Evolutionary conservation across 2,888 invertebrate genomes (phyloP).

Genomic region (Tenthredo notha): DNA sequence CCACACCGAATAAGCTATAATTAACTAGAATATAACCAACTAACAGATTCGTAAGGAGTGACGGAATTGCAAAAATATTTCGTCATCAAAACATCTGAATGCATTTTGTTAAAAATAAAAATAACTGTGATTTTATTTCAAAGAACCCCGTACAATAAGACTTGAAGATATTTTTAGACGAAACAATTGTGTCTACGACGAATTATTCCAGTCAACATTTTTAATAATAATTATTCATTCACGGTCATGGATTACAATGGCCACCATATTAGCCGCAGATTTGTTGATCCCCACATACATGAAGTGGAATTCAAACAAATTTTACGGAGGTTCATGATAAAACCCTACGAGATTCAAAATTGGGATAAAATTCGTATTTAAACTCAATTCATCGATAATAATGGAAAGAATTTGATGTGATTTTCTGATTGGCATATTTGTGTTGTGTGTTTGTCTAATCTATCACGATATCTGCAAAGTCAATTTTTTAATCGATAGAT

Average conservation of each 20-base stretch:
- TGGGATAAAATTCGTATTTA: too few relatives aligned
- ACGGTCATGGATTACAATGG: background rate
- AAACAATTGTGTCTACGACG: background rate
- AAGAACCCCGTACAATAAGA: background rate
- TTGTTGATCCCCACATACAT: background rate
- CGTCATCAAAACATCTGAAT: background rate
- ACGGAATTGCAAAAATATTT: background rate
- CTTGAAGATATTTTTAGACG: background rate
- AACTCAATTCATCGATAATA: too few relatives aligned
- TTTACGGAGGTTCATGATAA: too few relatives aligned
- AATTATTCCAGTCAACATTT: background rate
- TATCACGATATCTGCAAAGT: background rate
- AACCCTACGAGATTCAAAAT: too few relatives aligned
- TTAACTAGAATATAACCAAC: background rate
- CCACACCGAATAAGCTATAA: background rate
- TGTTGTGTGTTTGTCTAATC: background rate
- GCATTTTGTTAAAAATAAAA: background rate
- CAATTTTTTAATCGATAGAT: background rate
- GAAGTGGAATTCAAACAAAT: too few relatives aligned
- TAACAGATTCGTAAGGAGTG: background rate
- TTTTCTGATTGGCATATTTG: background rate
- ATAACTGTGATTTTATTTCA: background rate
- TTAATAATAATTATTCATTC: background rate
- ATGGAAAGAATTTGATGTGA: too few relatives aligned
- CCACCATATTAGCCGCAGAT: background rate